Base-by-base conservation (phyloP, 1,140 invertebrate genomes). In the Aphidius ervi region DNA sequence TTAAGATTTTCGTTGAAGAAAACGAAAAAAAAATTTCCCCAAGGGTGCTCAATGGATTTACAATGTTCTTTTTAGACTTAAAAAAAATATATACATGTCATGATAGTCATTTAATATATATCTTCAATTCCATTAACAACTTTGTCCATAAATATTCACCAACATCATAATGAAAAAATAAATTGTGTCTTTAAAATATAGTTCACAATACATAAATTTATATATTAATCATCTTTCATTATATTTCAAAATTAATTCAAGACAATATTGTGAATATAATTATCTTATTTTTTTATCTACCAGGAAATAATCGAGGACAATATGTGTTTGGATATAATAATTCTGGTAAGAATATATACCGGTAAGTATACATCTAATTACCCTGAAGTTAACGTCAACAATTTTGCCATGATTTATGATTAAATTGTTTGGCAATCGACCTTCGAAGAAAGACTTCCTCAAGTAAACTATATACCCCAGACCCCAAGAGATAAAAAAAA, bases 351-450 rank as follows among this genome's bases (percentile, higher is more conserved):
- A 61, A 39, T 71, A 67, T 67, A 61, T 69, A 62, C 66, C 62
- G 64, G 72, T 72, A 74, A 77, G 76, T 77, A 69, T 78, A 31
- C 23, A 78, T 79, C 76, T 79, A 79, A 77, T 80, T 80, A 79
- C 70, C 69, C 66, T 72, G 72, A 68, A 71, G 74, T 80, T 79
- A 75, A 77, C 76, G 74, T 79, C 75, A 78, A 78, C 74, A 68
- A 31, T 31, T 78, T 80, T 77, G 72, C 73, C 60, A 65, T 80
- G 77, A 80, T 80, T 80, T 80, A 80, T 76, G 70, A 63, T 74
- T 67, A 77, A 78, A 80, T 79, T 77, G 76, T 31, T 31, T 76
- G 63, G 68, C 72, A 67, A 31, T 65, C 71, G 76, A 79, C 77
- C 75, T 78, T 80, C 72, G 75, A 63, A 65, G 64, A 62, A 67